Evolutionary conservation across 2,797 vertebrate species (phyloP).

Genomic region (Channa striata): DNA sequence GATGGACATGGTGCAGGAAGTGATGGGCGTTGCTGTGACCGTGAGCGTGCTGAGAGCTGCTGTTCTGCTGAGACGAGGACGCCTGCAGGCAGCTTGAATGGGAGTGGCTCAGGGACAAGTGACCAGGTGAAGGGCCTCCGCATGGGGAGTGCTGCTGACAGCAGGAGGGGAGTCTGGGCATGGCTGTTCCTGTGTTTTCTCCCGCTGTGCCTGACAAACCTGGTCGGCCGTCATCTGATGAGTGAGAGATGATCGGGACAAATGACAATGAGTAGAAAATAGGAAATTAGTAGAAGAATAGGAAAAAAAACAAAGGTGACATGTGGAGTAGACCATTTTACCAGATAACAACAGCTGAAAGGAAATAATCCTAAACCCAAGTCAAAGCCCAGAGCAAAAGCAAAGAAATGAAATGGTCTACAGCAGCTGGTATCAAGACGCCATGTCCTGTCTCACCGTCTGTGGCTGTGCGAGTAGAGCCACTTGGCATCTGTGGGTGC

Average conservation of each 20-base stretch:
- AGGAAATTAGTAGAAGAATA: background rate
- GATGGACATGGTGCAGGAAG: constrained; percentile 94
- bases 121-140: constrained; percentile 90
- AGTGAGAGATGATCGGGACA: background rate
- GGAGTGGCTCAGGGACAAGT: constrained; percentile 90
- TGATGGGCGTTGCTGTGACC: constrained; percentile 86
- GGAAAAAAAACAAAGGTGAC: background rate
- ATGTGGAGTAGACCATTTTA: background rate
- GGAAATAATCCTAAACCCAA: background rate
- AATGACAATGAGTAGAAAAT: background rate
- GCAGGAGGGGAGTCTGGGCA: constrained; percentile 97
- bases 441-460: constrained; percentile 84
- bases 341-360: constrained; percentile 5
- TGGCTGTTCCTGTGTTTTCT: constrained; percentile 88
- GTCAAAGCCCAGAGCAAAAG: background rate
- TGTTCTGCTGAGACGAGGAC: constrained; percentile 82
- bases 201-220: constrained; percentile 82
- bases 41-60: constrained; percentile 84
- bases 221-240: constrained; percentile 89
- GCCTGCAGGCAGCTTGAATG: constrained; percentile 94
- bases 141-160: constrained; percentile 98
- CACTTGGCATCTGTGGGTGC: constrained; percentile 83
- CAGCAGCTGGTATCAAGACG: constrained; percentile 23
- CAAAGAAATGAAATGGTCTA: constrained; percentile 11
- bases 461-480: constrained; percentile 83